Evolutionary conservation across 2,888 invertebrate genomes (phyloP), one percentile per base, ranked within the genome.

Genomic region (Drosophila lacicola): DNA sequence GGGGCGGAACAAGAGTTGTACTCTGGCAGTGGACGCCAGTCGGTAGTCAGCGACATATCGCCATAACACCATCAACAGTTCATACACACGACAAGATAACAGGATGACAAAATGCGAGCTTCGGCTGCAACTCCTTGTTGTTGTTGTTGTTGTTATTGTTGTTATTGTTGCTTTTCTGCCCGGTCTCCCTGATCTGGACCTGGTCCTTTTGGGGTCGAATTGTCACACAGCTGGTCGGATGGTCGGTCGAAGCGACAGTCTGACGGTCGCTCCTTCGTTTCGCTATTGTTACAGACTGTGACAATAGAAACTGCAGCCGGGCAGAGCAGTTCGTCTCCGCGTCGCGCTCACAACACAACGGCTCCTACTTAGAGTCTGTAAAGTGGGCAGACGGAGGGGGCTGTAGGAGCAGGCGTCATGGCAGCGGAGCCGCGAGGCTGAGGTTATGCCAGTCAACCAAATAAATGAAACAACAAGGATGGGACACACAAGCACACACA

Each of bases 401-500:
- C 14, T 21, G 41, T 4, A 51, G 57, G 17, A 21, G 46, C 8
- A 29, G 53, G 13, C 41, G 58, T n/a, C 34, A 51, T 45, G 55
- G 62, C 46, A 46, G 37, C 41, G 69, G 42, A 68, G 85, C 63
- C 63, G 73, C 67, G 64, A 57, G 74, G 62, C 88, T 88, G 88
- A 83, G 88, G 87, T 88, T 83, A 80, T 89, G 84, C 85, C 83
- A 84, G 89, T 89, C 83, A 84, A 89, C 89, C 89, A 87, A 84
- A 89, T 84, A 84, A 83, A 89, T 76, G 83, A 84, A 84, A 84
- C 88, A 84, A 83, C 89, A 84, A 89, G 87, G 76, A 79, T 70
- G 62, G 47, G 47, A 69, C 14, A 41, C 47, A 53, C 42, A 55
- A 11, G 39, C 45, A 50, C 62, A 72, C 42, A 66, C 42, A 66